These are phyloP conservation scores for Paracentrotus lividus DNA, from an alignment of 53 echinoderm and acorn worm species.

Conservation along the genomic window DNA sequence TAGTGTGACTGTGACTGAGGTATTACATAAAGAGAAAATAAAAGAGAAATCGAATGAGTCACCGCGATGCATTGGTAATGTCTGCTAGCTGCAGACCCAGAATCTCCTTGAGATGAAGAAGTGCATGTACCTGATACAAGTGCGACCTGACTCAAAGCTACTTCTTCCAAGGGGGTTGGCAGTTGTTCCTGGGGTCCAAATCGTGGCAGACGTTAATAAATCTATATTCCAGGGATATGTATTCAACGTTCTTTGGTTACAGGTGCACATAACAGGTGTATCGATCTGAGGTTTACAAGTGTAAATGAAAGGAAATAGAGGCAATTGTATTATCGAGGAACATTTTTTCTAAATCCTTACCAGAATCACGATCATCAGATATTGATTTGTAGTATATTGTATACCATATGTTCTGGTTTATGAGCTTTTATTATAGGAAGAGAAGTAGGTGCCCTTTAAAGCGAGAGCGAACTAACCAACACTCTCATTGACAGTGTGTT, in stretches of 20 bases:
- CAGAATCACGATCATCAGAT: neutral
- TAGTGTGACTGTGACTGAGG: too few relatives aligned
- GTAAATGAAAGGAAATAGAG: neutral
- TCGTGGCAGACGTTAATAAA: neutral
- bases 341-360: too few relatives aligned
- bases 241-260: neutral
- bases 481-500: too few relatives aligned
- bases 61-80: neutral
- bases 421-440: too few relatives aligned
- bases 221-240: neutral
- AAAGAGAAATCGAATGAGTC: conserved; percentile 30
- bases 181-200: neutral
- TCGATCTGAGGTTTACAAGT: neutral
- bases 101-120: too few relatives aligned
- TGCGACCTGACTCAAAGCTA: neutral
- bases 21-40: too few relatives aligned
- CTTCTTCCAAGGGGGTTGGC: neutral
- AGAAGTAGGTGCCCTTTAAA: too few relatives aligned
- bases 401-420: too few relatives aligned
- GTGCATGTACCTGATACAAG: neutral
- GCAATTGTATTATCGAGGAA: too few relatives aligned
- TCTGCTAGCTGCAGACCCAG: too few relatives aligned
- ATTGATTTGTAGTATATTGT: too few relatives aligned
- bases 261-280: conserved; percentile 1
- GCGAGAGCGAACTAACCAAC: too few relatives aligned